Conservation (phyloP, 1,140 invertebrate species). For the Octopus sinensis region DNA sequence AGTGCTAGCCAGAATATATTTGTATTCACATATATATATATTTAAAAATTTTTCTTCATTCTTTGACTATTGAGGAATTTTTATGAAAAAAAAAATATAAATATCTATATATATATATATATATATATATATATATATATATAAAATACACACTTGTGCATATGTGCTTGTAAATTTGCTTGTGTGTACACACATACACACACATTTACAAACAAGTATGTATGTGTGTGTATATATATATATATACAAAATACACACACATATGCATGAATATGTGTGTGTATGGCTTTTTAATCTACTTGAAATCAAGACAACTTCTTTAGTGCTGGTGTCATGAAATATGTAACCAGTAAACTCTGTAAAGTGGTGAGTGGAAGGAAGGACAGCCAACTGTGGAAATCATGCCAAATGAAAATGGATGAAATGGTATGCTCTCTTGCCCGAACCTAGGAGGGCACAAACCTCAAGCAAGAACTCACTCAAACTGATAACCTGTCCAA, state of each 20-base stretch:
- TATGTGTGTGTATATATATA: neutral
- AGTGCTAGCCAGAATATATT: too few species aligned
- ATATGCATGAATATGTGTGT: neutral
- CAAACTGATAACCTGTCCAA: too few species aligned
- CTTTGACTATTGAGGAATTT: neutral
- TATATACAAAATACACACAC: neutral
- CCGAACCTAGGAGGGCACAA: too few species aligned
- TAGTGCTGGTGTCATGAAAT: too few species aligned
- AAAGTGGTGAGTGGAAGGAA: too few species aligned
- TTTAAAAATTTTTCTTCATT: neutral
- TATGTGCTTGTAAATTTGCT: neutral
- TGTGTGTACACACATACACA: neutral
- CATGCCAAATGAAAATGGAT: too few species aligned
- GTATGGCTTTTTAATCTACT: too few species aligned
- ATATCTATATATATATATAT: slow-evolving; percentile 2
- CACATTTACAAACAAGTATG: neutral
- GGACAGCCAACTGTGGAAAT: too few species aligned
- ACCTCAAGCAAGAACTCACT: too few species aligned
- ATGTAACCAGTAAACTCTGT: too few species aligned
- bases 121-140: neutral
- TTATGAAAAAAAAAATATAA: neutral
- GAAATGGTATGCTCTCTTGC: too few species aligned
- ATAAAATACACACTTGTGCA: neutral
- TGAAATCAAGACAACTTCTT: too few species aligned
- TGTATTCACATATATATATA: neutral